Evolutionary conservation across 2,888 invertebrate species (phyloP).

Genomic region (Alloscopus bannaensis): DNA sequence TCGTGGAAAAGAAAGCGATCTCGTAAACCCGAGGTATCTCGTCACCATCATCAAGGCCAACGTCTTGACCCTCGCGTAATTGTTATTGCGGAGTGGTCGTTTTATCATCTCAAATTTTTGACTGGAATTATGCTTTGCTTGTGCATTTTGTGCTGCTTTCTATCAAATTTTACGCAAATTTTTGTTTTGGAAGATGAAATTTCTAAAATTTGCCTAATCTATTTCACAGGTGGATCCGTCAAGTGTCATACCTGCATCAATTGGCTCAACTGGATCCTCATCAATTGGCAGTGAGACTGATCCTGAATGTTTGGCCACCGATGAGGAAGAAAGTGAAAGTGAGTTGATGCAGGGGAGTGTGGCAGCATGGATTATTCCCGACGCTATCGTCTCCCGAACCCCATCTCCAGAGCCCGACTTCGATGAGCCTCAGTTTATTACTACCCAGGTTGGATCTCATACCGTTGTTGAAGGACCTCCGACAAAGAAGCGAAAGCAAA

Average conservation of each 20-base stretch:
- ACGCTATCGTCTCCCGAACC: slow-evolving; percentile 61
- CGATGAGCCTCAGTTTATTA: slow-evolving; percentile 72
- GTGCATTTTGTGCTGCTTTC: not conserved
- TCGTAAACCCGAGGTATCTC: not conserved
- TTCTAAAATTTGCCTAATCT: too few relatives aligned
- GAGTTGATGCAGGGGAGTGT: slow-evolving; percentile 66
- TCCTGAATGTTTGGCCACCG: slow-evolving; percentile 70
- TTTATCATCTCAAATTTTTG: not conserved
- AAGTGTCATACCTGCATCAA: slow-evolving; percentile 71
- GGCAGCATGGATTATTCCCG: slow-evolving; percentile 71
- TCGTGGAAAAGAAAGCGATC: slow-evolving; percentile 33
- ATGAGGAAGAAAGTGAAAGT: slow-evolving; percentile 71
- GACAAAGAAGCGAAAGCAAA: slow-evolving; percentile 72
- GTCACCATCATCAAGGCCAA: not conserved
- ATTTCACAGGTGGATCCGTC: slow-evolving; percentile 72
- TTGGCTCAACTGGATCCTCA: slow-evolving; percentile 68
- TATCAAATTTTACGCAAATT: too few relatives aligned
- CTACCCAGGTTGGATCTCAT: slow-evolving; percentile 54
- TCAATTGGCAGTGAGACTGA: slow-evolving; percentile 72
- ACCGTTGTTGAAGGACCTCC: slow-evolving; percentile 69
- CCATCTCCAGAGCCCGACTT: slow-evolving; percentile 72
- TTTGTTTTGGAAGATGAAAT: not conserved
- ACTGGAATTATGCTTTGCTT: not conserved
- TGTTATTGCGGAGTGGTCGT: too few relatives aligned
- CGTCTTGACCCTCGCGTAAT: too few relatives aligned